A percentile compares a stretch with the other conserved stretches of the same genome.
Conservation (phyloP, 1,140 invertebrate species). For the Papilio dardanus region DNA sequence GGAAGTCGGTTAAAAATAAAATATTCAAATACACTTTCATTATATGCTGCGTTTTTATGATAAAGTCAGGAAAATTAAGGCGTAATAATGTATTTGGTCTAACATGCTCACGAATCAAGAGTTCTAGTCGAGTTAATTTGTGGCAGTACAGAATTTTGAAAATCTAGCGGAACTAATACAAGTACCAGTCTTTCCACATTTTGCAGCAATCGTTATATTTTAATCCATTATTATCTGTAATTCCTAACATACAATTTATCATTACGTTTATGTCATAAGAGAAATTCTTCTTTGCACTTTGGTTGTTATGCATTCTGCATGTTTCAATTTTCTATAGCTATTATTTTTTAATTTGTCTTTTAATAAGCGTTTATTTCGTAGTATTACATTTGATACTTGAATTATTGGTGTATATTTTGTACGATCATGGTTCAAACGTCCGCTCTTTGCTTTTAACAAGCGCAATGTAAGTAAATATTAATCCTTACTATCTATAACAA, state of each 20-base stretch:
- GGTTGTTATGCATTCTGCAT: neutral
- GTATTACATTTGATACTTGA: neutral
- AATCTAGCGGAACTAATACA: slow-evolving; percentile 31
- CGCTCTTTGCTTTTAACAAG: neutral
- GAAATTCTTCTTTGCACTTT: slow-evolving; percentile 26
- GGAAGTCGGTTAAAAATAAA: no score
- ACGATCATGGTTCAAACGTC: neutral
- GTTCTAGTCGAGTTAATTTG: neutral
- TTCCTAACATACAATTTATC: neutral
- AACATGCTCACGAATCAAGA: neutral
- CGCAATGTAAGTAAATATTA: neutral
- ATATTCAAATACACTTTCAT: neutral
- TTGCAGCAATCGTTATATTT: neutral
- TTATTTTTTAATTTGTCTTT: neutral
- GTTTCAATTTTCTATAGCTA: neutral
- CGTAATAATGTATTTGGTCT: neutral
- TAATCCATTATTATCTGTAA: neutral
- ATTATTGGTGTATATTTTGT: neutral
- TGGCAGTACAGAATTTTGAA: slow-evolving; percentile 26
- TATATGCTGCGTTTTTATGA: neutral
- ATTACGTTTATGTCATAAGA: slow-evolving; percentile 25
- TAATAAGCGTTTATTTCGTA: neutral
- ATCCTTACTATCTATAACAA: neutral
- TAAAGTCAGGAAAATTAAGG: neutral
- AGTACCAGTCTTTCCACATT: slow-evolving; percentile 27